Base-by-base conservation (phyloP, 2,113 vertebrate genomes). In the Laticauda colubrina region DNA sequence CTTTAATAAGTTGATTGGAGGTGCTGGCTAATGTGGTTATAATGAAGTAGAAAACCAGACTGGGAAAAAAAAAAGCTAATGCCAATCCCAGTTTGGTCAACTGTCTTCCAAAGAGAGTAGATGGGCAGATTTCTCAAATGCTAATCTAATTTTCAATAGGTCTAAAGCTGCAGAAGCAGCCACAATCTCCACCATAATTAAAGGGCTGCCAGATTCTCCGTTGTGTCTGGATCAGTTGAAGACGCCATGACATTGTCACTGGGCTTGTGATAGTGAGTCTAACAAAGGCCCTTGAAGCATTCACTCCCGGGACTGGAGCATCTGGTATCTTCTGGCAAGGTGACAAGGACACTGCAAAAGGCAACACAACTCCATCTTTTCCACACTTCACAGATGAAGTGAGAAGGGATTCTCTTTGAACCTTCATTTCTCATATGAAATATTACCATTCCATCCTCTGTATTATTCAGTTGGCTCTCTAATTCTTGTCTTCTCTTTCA, bases 41-140 rank as follows among this genome's bases (percentile, higher is more conserved):
- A 97, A 98, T 97, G 96, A 98, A 97, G 96, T 96, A 93, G 93
- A 96, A 97, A 97, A 96, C 69, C 97, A 96, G 94, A 97, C 96
- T 96, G 94, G 90, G 90, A 1, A 92, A 90, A 95, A 95, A 97
- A 96, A 95, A 97, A 96, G 93, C 93, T 97, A 95, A 93, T 96
- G 96, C 94, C 94, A 94, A 91, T 85, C 94, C 94, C 88, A 92
- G 90, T 96, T 97, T 97, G 93, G 94, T 90, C 92, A 94, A 93
- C 93, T 96, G 94, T 97, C 97, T 97, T 90, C 91, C 92, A 95
- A 96, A 94, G 95, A 96, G 89, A 97, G 59, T 90, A 87, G 88
- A 91, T 91, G 92, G 93, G 90, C 96, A 93, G 92, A 87, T 92
- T 95, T 87, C 94, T 89, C 93, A 95, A 86, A 93, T 93, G 91